Conservation (phyloP, 2,113 vertebrate species). For the Pomatorhinus ruficollis region DNA sequence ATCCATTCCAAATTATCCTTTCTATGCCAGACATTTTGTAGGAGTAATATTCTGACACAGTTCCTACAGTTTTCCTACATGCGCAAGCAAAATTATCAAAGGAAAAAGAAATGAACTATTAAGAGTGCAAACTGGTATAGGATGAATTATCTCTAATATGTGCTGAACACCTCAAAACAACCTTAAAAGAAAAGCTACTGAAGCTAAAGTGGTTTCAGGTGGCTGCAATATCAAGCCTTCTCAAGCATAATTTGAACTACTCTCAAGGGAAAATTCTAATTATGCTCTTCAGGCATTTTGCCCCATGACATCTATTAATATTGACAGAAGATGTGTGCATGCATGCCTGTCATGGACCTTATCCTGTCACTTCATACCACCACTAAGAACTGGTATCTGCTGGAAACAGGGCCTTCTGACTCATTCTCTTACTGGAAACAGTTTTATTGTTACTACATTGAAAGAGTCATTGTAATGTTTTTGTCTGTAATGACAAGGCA, state of each 20-base stretch:
- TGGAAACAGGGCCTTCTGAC: neutral
- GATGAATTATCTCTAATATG: neutral
- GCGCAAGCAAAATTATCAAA: neutral
- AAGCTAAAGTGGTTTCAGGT: neutral
- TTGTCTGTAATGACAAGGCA: neutral
- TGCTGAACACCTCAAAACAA: neutral
- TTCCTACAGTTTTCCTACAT: neutral
- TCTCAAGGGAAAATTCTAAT: neutral
- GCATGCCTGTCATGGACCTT: neutral
- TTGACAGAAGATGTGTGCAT: neutral
- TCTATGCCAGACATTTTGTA: neutral
- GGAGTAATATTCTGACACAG: neutral
- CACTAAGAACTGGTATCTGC: neutral
- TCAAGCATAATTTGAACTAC: neutral
- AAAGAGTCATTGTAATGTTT: neutral
- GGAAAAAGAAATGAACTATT: neutral
- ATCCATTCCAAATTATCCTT: neutral
- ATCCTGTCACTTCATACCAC: neutral
- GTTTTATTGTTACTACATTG: neutral
- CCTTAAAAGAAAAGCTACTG: neutral
- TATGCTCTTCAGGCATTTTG: neutral
- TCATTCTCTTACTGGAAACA: neutral
- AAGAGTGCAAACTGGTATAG: neutral
- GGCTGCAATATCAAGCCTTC: neutral
- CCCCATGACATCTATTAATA: neutral